Percentiles rank a stretch among this genome's conserved stretches.
These are phyloP conservation scores for Geopemphigus sp. DNA, from an alignment of 1,140 invertebrate species.

Conservation along the genomic window DNA sequence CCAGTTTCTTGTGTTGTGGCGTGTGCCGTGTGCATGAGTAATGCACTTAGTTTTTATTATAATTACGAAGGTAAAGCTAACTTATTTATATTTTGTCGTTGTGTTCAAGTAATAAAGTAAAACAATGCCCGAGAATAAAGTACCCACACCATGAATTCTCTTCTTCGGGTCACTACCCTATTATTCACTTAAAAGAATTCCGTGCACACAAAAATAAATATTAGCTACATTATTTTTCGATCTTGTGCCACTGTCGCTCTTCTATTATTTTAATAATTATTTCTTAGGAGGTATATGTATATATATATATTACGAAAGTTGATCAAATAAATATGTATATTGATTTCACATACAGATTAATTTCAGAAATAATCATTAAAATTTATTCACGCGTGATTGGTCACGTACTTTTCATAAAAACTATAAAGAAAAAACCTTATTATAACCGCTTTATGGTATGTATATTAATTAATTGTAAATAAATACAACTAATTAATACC, in stretches of 20 bases:
- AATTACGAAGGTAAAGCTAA: not conserved
- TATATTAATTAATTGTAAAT: constrained; percentile 6
- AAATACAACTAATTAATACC: not conserved
- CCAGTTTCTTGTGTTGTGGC: not conserved
- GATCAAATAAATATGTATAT: not conserved
- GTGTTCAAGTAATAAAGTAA: too few species aligned
- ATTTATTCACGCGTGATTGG: not conserved
- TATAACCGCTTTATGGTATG: not conserved
- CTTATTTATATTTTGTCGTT: not conserved
- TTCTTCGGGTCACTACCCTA: not conserved
- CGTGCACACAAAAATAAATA: too few species aligned
- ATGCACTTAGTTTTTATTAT: not conserved
- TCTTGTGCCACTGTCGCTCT: not conserved
- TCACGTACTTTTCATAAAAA: constrained; percentile 20
- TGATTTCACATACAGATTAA: not conserved
- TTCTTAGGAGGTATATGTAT: too few species aligned
- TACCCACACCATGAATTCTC: too few species aligned
- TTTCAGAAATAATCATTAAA: constrained; percentile 18
- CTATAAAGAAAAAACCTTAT: not conserved
- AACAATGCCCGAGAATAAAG: too few species aligned
- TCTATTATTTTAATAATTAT: not conserved
- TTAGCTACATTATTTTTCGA: not conserved
- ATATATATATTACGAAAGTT: not conserved
- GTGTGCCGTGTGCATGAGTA: not conserved
- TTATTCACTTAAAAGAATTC: not conserved